Conservation (phyloP, 2,113 vertebrate species). For the Pimephales promelas region DNA sequence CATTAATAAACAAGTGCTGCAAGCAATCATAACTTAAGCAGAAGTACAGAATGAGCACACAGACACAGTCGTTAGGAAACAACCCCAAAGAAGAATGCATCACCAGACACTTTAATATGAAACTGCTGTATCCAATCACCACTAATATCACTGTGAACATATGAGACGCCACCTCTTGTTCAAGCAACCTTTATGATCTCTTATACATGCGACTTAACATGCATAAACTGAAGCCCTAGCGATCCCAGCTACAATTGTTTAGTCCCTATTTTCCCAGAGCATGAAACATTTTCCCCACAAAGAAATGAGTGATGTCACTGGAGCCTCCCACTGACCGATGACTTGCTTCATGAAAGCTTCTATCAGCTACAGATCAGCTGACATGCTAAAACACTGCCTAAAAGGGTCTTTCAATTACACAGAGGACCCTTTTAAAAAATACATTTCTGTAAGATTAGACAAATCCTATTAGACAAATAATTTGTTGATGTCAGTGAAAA, state of each 20-base stretch:
- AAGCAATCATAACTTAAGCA: background rate
- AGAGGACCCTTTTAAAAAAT: background rate
- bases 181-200: background rate
- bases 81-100: background rate
- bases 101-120: background rate
- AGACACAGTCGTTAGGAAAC: background rate
- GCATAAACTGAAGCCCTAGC: background rate
- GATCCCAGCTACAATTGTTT: background rate
- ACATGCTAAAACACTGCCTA: background rate
- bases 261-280: background rate
- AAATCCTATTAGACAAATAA: background rate
- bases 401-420: background rate
- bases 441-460: background rate
- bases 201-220: slow-evolving; percentile 7
- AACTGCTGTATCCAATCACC: background rate
- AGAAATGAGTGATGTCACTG: slow-evolving; percentile 4
- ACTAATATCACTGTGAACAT: slow-evolving; percentile 2
- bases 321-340: background rate
- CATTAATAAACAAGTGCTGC: background rate
- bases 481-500: background rate
- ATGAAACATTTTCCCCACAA: background rate
- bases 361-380: background rate
- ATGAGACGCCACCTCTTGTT: background rate
- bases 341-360: background rate
- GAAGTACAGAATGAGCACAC: slow-evolving; percentile 12